Conservation (phyloP, 2,113 vertebrate species). For the Urocolius indicus region DNA sequence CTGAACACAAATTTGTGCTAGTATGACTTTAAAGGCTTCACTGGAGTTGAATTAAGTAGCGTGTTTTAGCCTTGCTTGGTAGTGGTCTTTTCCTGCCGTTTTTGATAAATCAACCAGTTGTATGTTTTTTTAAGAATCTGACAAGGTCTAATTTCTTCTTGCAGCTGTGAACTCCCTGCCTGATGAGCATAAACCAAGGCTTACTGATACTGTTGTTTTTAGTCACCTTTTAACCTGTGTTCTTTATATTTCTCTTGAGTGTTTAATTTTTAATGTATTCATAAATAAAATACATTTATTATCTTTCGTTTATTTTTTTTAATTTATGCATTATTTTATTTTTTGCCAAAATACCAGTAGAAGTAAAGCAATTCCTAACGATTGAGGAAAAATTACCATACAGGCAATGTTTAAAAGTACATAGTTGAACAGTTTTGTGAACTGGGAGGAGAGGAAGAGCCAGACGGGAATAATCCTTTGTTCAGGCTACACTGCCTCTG, state of each 20-base stretch:
- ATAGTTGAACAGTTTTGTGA: neutral
- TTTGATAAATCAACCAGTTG: neutral
- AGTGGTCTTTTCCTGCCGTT: neutral
- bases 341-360: neutral
- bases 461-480: neutral
- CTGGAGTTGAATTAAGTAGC: neutral
- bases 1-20: neutral
- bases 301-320: neutral
- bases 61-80: neutral
- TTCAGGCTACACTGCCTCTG: constrained; percentile 8
- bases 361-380: neutral
- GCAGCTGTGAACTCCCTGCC: neutral
- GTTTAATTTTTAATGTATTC: neutral
- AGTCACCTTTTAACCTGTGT: neutral
- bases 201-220: neutral
- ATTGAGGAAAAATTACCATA: neutral
- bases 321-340: neutral
- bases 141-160: neutral
- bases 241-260: neutral
- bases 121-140: neutral
- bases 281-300: neutral
- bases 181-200: neutral
- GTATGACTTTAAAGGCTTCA: neutral
- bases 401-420: neutral
- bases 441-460: neutral